Base-by-base conservation (phyloP, 2,113 vertebrate species). In the Motacilla tschutschensis region DNA sequence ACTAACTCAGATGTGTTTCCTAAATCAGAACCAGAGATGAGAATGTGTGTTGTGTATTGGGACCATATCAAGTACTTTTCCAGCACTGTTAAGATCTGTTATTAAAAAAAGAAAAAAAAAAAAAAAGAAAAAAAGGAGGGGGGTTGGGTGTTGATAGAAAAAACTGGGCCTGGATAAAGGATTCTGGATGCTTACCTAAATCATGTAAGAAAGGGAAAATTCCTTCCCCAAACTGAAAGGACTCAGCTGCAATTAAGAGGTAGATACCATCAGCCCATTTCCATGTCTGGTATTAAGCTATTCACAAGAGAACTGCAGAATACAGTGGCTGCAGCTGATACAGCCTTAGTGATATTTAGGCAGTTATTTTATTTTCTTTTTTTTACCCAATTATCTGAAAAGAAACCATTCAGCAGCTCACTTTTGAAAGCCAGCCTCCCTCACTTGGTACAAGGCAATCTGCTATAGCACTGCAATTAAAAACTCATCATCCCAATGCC, bases 191-290 rank as follows among this genome's bases (percentile, higher is more conserved):
- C 59, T 91, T 75, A 85, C 86, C 71, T 70, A 75, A 69, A 65
- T 48, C 6, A 2, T 21, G 6, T 46, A 82, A 83, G 53, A 70
- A 88, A 90, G 91, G 67, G 67, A 87, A 77, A 90, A 87, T 84
- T 83, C 83, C 60, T 76, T 79, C 35, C 41, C 60, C 84, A 81
- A 82, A 83, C 47, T 83, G 69, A 79, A 87, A 81, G 75, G 73
- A 58, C 66, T 78, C 7, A 2, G 48, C 64, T 55, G 36, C 67
- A 94, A 85, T 91, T 90, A 87, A 72, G 73, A 48, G 1, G 10
- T 43, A 82, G 74, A 90, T 73, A 93, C 64, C 60, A 95, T 89
- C 88, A 72, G 69, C 28, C 33, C 44, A 84, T 94, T 92, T 94
- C 53, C 69, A 87, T 31, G 6, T 41, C n/a, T 58, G 48, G 54